Conservation (phyloP, 37 sponge, comb jelly and placozoan genomes). For the Agelas oroides region DNA sequence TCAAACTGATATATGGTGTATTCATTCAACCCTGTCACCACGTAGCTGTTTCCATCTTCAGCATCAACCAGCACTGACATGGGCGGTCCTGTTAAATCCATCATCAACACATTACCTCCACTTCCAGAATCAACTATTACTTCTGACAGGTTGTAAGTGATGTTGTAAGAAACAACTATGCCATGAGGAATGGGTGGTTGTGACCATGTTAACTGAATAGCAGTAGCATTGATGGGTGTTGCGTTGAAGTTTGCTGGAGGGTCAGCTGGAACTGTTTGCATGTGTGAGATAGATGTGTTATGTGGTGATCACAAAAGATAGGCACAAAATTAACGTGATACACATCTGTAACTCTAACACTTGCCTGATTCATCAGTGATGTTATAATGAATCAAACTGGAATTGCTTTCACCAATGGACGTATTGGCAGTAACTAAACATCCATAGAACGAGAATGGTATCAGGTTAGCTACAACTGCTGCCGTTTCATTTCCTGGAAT, state of each 20-base stretch:
- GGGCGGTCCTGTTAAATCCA: too few relatives aligned
- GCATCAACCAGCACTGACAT: not conserved
- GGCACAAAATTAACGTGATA: too few relatives aligned
- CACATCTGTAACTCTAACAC: too few relatives aligned
- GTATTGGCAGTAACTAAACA: not conserved
- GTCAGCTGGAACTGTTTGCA: slow-evolving; percentile 13
- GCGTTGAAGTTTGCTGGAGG: slow-evolving; percentile 7
- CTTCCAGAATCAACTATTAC: not conserved
- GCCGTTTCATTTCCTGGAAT: not conserved
- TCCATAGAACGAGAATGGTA: not conserved
- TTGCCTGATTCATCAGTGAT: slow-evolving; percentile 1
- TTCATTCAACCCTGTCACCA: not conserved
- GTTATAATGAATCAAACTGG: not conserved
- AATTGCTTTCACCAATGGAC: not conserved
- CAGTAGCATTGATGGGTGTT: not conserved
- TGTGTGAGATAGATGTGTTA: too few relatives aligned
- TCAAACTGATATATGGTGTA: not conserved
- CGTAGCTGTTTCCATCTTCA: not conserved
- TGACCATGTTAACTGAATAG: slow-evolving; percentile 7
- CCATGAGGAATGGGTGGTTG: not conserved
- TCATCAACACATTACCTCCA: too few relatives aligned
- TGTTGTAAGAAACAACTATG: not conserved
- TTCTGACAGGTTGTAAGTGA: not conserved
- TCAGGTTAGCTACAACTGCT: not conserved
- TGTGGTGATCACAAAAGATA: too few relatives aligned